These are phyloP conservation scores for Gryllus longicercus DNA, from an alignment of 2,888 invertebrate genomes.

Conservation along the genomic window DNA sequence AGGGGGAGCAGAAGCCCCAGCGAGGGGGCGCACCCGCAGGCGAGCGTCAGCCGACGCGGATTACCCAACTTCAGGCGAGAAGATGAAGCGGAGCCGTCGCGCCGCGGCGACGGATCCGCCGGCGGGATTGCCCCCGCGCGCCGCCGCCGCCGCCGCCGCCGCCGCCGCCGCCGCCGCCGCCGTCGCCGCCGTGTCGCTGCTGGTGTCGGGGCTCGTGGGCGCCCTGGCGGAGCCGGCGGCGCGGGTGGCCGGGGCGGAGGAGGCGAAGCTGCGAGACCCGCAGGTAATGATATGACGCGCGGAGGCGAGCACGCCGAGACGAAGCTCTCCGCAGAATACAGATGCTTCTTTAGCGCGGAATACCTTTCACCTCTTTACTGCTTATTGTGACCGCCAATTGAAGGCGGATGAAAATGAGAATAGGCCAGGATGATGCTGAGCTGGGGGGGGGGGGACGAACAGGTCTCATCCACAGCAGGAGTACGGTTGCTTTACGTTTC, in stretches of 20 bases:
- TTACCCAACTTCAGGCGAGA: constrained; percentile 17
- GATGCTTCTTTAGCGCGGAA: not conserved
- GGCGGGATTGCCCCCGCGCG: not conserved
- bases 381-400: not conserved
- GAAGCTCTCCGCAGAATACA: not conserved
- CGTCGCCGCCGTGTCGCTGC: not conserved
- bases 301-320: not conserved
- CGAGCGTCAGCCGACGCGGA: not conserved
- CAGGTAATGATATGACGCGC: not conserved
- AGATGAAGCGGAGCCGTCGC: not conserved
- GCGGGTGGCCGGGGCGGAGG: not conserved
- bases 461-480: not conserved
- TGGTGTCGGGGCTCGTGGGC: not conserved
- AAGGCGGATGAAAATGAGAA: not conserved
- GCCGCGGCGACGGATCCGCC: not conserved
- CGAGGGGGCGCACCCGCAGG: not conserved
- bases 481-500: too few relatives aligned
- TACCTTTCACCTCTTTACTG: not conserved
- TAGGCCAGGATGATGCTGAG: not conserved
- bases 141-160: not conserved
- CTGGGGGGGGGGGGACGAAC: not conserved
- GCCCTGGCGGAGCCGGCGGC: not conserved
- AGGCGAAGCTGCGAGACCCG: not conserved
- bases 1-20: too few relatives aligned
- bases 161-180: not conserved